A percentile compares a stretch with the other conserved stretches of the same genome.
These are phyloP conservation scores for Lucinisca nassula DNA, from an alignment of 2,888 invertebrate genomes.

Conservation along the genomic window DNA sequence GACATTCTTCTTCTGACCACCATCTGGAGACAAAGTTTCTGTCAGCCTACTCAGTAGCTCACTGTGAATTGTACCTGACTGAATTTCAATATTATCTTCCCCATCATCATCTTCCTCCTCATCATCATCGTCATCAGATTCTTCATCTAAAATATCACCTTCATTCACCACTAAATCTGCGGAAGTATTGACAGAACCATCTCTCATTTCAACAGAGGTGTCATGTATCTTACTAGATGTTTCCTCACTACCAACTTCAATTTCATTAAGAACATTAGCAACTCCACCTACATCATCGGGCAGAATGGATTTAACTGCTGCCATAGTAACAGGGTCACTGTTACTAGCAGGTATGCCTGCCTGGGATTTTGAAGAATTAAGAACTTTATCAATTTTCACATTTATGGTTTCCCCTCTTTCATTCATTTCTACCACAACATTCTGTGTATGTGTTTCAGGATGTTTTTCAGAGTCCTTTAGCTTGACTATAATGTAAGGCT, in stretches of 20 bases:
- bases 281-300: constrained; percentile 29
- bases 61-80: background rate
- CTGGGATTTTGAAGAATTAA: background rate
- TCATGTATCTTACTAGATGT: background rate
- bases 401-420: background rate
- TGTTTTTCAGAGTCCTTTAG: background rate
- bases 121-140: background rate
- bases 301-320: constrained; percentile 66
- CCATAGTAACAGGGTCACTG: constrained; percentile 59
- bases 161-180: background rate
- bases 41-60: background rate
- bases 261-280: background rate
- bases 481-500: background rate
- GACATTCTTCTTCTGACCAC: constrained; percentile 34
- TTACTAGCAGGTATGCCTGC: background rate
- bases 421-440: constrained; percentile 1
- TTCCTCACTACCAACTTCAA: background rate
- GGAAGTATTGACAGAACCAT: background rate
- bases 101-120: constrained; percentile 51
- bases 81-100: background rate
- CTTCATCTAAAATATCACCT: background rate
- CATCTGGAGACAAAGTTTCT: background rate
- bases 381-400: background rate
- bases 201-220: background rate
- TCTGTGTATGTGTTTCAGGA: background rate